These are phyloP conservation scores for Polyploca ridens DNA, from an alignment of 2,888 invertebrate species.

Conservation along the genomic window DNA sequence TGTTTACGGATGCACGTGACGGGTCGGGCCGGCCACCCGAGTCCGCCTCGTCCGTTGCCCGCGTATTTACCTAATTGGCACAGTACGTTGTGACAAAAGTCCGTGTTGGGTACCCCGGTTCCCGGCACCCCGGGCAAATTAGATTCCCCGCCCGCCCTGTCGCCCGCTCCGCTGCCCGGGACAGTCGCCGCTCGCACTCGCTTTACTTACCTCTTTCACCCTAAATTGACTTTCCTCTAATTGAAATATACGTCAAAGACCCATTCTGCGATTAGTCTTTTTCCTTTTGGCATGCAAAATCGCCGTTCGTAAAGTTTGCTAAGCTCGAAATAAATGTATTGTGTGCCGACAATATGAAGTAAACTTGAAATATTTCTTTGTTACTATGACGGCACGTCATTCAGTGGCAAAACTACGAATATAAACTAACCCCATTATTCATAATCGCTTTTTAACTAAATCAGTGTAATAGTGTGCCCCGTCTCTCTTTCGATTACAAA, in stretches of 20 bases:
- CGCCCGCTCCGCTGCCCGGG: slow-evolving; percentile 29
- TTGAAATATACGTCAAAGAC: slow-evolving; percentile 68
- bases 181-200: slow-evolving; percentile 42
- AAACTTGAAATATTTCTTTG: not conserved
- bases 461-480: no score
- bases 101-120: slow-evolving; percentile 44
- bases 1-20: slow-evolving; percentile 73
- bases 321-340: not conserved
- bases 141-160: slow-evolving; percentile 61
- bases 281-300: slow-evolving; percentile 32
- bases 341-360: not conserved
- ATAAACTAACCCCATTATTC: no score
- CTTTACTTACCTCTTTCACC: slow-evolving; percentile 77
- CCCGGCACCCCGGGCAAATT: slow-evolving; percentile 62
- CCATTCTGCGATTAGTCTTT: slow-evolving; percentile 50
- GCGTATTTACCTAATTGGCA: slow-evolving; percentile 80
- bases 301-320: slow-evolving; percentile 1
- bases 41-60: slow-evolving; percentile 38
- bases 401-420: no score
- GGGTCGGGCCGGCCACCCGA: slow-evolving; percentile 35
- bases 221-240: slow-evolving; percentile 75
- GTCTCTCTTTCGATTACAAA: no score
- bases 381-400: no score
- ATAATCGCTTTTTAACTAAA: no score
- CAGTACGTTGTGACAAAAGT: slow-evolving; percentile 76